Evolutionary conservation across 2,113 vertebrate genomes (phyloP).

Genomic region (Etheostoma spectabile): DNA sequence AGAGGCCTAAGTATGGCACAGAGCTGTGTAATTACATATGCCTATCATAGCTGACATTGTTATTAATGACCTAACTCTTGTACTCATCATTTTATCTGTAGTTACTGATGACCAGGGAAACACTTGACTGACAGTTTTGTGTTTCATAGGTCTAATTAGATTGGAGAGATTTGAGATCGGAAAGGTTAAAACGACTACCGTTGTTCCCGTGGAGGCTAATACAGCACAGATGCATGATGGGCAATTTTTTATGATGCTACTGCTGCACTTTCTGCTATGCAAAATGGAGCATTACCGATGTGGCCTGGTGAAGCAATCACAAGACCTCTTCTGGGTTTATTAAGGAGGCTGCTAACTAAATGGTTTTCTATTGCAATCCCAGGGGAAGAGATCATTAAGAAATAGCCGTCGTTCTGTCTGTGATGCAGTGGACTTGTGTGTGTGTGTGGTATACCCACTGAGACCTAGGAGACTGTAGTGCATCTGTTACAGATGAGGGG

Average conservation of each 20-base stretch:
- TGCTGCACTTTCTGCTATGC: slow-evolving; percentile 42
- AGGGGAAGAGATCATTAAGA: slow-evolving; percentile 69
- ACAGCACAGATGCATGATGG: slow-evolving; percentile 38
- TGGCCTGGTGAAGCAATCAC: slow-evolving; percentile 67
- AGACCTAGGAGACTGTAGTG: slow-evolving; percentile 49
- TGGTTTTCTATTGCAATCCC: slow-evolving; percentile 72
- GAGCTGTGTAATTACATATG: slow-evolving; percentile 4
- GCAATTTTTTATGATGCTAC: slow-evolving; percentile 21
- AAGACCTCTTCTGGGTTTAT: slow-evolving; percentile 67
- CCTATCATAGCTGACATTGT: slow-evolving; percentile 3
- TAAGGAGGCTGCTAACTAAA: slow-evolving; percentile 71
- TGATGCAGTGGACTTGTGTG: slow-evolving; percentile 33
- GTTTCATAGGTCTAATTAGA: slow-evolving; percentile 29
- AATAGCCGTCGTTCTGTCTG: slow-evolving; percentile 57
- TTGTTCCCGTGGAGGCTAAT: slow-evolving; percentile 43
- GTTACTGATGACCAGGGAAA: slow-evolving; percentile 14
- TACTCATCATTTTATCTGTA: neutral
- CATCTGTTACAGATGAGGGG: slow-evolving; percentile 66
- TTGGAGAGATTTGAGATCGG: neutral
- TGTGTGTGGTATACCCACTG: neutral
- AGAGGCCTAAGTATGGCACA: neutral
- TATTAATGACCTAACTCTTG: slow-evolving; percentile 11
- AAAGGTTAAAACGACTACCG: slow-evolving; percentile 28
- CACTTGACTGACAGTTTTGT: slow-evolving; percentile 23
- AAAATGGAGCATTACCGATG: slow-evolving; percentile 55